phyloP scores from a whole-genome alignment of 2,113 vertebrate species.

The Mesitornis unicolor region DNA sequence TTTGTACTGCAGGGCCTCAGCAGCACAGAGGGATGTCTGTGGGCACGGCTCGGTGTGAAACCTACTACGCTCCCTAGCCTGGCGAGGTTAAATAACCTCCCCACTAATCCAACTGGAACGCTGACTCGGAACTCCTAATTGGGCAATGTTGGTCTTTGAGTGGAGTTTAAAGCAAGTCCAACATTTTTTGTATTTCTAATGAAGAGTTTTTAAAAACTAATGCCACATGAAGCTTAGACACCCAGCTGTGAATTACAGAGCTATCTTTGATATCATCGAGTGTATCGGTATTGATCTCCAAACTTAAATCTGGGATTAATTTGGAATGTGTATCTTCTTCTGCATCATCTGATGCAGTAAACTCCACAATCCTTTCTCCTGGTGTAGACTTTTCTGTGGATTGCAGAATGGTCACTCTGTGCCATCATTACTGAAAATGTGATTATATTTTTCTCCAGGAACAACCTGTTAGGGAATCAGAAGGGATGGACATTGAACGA shows the following conservation, averaged over 20 bases:
- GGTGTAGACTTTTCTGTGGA: constrained; percentile 25
- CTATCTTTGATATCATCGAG: constrained; percentile 57
- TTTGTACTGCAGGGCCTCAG: background rate
- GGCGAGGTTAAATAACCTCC: background rate
- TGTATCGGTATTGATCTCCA: constrained; percentile 61
- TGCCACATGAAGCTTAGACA: background rate
- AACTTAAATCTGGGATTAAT: constrained; percentile 51
- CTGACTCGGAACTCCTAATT: background rate
- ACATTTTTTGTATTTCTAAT: background rate
- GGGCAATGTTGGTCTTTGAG: background rate
- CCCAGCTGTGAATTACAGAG: constrained; percentile 40
- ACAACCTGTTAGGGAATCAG: constrained; percentile 32
- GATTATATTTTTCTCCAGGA: constrained; percentile 69
- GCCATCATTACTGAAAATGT: constrained; percentile 56
- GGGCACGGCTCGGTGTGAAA: background rate
- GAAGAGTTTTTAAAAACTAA: background rate
- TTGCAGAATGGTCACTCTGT: constrained; percentile 56
- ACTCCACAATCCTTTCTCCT: constrained; percentile 11
- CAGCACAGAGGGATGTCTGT: background rate
- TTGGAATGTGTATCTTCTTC: constrained; percentile 35
- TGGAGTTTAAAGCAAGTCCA: background rate
- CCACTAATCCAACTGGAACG: background rate
- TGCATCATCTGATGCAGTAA: constrained; percentile 48
- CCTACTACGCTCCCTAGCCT: background rate
- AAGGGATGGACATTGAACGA: background rate